Evolutionary conservation across 1,140 invertebrate species (phyloP).

Genomic region (Drosophila ananassae): DNA sequence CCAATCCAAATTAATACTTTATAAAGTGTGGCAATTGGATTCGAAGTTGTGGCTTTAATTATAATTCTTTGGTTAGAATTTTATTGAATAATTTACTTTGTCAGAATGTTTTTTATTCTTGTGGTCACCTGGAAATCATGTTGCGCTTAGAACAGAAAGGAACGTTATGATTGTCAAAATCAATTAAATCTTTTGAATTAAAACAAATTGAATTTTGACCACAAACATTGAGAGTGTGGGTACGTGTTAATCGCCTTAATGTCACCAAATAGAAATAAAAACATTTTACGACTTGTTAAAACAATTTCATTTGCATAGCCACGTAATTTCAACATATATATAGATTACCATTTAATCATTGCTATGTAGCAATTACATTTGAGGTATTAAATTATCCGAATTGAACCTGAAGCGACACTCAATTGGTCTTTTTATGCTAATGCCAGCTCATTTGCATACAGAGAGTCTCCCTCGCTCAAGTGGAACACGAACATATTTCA

Average conservation of each 20-base stretch:
- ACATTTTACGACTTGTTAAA: constrained; percentile 57
- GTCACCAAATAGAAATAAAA: constrained; percentile 16
- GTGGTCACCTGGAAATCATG: constrained; percentile 13
- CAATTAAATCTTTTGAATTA: constrained; percentile 42
- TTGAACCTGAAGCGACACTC: constrained; percentile 21
- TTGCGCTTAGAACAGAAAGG: constrained; percentile 17
- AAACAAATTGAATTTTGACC: constrained; percentile 53
- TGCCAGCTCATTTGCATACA: constrained; percentile 57
- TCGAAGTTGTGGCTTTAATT: constrained; percentile 20
- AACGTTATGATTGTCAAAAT: constrained; percentile 17
- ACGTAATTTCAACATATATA: constrained; percentile 7
- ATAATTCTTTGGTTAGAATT: constrained; percentile 11
- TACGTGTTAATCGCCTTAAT: constrained; percentile 60
- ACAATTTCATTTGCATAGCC: constrained; percentile 68
- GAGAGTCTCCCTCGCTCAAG: constrained; percentile 30
- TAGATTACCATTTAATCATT: constrained; percentile 68
- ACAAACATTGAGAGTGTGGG: constrained; percentile 18
- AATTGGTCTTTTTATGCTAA: constrained; percentile 62
- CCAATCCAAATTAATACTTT: constrained; percentile 29
- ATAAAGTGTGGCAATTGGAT: constrained; percentile 23
- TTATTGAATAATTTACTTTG: constrained; percentile 35
- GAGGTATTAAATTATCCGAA: constrained; percentile 63
- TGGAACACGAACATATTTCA: constrained; percentile 44
- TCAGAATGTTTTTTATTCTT: constrained; percentile 6
- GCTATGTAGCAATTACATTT: constrained; percentile 66